Evolutionary conservation across 2,888 invertebrate species (phyloP), one percentile per base, ranked within the genome.

Genomic region (Leistus spinibarbis): DNA sequence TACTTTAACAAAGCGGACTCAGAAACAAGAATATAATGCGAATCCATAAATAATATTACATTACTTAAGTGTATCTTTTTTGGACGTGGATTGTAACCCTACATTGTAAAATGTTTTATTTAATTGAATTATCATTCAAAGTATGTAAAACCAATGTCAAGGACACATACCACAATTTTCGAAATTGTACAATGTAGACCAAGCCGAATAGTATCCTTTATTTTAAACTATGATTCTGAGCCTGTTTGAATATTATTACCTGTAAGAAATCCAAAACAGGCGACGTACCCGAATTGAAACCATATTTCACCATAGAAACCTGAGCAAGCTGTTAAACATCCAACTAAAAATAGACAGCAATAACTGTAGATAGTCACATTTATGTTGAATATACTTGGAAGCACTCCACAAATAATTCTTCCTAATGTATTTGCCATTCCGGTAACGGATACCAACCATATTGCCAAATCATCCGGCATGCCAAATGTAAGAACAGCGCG

Each of bases 381-480:
- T 3, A 53, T 13, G 19, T n/a, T 13, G 4, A 57, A 2, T 13
- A 54, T 1, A 27, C 54, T 20, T 7, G 69, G 65, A 23, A 76
- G 9, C 24, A 92, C 84, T 0, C 96, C 96, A 79, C 95, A 94
- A 13, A 91, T 85, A 17, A 97, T 89, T 86, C 97, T 92, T 64
- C 96, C 96, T 57, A 96, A 82, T 0, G 96, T 96, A 83, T 97
- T 98, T 1, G 95, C 90, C 54, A 96, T 89, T 27, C 98, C 98
- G 79, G 97, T 94, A 3, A 92, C 88, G 0, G 96, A 92, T 54
- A 97, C 88, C 69, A 97, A 87, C 82, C 91, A 90, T 5, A 91
- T 88, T 0, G 91, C 89, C 1, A 87, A 83, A 0, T 83, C 80
- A 2, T 84, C 78, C 0, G 87, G 85, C 82, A 92, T 88, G 0